Percentiles rank a stretch among this genome's conserved stretches.
These are phyloP conservation scores for Ennomos quercinarius DNA, from an alignment of 2,888 invertebrate species.

Conservation along the genomic window DNA sequence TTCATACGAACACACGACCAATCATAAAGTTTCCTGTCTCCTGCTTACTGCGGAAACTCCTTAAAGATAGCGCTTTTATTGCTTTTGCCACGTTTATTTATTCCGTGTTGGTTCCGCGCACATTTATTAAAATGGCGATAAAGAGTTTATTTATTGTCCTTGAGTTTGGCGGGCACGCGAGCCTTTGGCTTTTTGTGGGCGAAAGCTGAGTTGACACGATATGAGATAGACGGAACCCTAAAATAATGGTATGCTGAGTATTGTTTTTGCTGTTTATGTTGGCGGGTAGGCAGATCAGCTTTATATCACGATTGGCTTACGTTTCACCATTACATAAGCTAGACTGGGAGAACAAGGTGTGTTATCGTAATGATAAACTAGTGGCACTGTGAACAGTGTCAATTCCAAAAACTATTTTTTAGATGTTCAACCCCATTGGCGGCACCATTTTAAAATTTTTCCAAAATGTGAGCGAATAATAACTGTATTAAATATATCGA, in stretches of 20 bases:
- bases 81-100: conserved; percentile 67
- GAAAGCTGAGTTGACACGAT: conserved; percentile 43
- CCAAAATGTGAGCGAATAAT: no score
- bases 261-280: conserved; percentile 7
- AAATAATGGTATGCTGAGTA: conserved; percentile 20
- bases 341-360: no score
- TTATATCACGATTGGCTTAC: conserved; percentile 2
- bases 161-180: conserved; percentile 74
- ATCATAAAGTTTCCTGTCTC: conserved; percentile 59
- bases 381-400: no score
- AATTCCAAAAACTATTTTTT: no score
- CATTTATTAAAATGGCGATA: conserved; percentile 83
- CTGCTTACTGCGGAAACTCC: conserved; percentile 52
- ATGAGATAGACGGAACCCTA: conserved; percentile 27
- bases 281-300: not conserved
- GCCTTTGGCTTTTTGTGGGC: conserved; percentile 47
- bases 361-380: no score
- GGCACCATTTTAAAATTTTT: no score
- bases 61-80: conserved; percentile 67
- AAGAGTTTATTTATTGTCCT: conserved; percentile 79
- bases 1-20: conserved; percentile 50
- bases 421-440: no score
- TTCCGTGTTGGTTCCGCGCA: conserved; percentile 70
- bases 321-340: no score
- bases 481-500: no score